Evolutionary conservation across 2,113 vertebrate genomes (phyloP), one percentile per base, ranked within the genome.

Genomic region (Pionites leucogaster): DNA sequence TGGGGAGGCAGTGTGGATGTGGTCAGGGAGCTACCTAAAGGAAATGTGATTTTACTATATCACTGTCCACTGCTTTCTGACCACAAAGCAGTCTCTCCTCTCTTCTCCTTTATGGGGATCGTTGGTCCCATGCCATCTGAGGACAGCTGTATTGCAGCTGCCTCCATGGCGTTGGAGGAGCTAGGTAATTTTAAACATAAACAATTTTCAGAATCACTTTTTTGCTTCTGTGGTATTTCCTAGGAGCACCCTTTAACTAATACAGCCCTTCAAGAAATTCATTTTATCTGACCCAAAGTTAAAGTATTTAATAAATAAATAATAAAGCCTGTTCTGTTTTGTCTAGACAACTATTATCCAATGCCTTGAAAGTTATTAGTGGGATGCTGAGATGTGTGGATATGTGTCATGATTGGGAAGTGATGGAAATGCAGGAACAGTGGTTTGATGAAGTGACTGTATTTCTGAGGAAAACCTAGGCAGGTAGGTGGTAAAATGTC

Each of bases 131-230:
- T 17, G 2, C 24, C 11, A 33, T 50, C 46, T n/a, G 67, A 47
- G 68, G 39, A 67, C 50, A 81, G 53, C 84, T 77, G 49, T 74
- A 55, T 55, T 31, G 64, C 76, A 86, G 53, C 57, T 87, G 74
- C 65, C 55, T 0, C 0, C 46, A 47, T 31, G 49, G 50, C n/a
- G 1, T 5, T 85, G 70, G 71, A 67, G 37, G 46, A 90, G 35
- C 64, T 39, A 11, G 92, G 57, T 71, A 60, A 22, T 80, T 62
- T 62, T 80, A 57, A 52, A 47, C 25, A 17, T 4, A 42, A 77
- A 16, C 25, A 55, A 5, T 90, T 65, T 77, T 44, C 71, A 60
- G 46, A 85, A 39, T 68, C 35, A 2, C 13, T 49, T 65, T 7
- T 27, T 42, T 67, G n/a, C 64, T 81, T n/a, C 68, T 77, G 35